Evolutionary conservation across 1,140 invertebrate species (phyloP), one percentile per base, ranked within the genome.

Genomic region (Idris sp.): DNA sequence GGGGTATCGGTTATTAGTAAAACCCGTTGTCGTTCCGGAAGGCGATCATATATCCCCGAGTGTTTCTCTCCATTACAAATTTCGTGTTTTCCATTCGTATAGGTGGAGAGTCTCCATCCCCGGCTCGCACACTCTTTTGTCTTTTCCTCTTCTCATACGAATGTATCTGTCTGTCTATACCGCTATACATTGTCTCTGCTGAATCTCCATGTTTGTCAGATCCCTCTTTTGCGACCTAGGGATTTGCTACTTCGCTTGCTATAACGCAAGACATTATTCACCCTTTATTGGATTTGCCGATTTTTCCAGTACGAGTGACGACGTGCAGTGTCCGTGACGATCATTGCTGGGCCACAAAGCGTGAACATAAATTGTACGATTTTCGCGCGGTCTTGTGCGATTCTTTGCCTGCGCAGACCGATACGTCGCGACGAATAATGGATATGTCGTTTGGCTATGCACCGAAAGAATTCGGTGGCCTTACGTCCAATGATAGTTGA

Each of bases 1-100:
- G 78, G 84, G 81, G 79, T 86, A 86, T 85, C 79, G 83, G 84
- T 85, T 86, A 85, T 86, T 86, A 85, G 84, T 86, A 84, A 85
- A 85, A 85, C 81, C 81, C 82, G 79, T 83, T 79, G 81, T 51
- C 78, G 78, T 76, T 81, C 80, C 84, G 83, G 84, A 85, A 85
- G 84, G 79, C 81, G 78, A 73, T 79, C 82, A 77, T 83, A 86
- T 86, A 86, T 84, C 64, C 80, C 74, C 77, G 77, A 71, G 78
- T 78, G 81, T 81, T 83, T 81, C 82, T 84, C 83, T 81, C 82
- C 79, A 82, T 83, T 84, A 84, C 84, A 79, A 84, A 84, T 85
- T 82, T 84, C 79, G 46, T 71, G 75, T 83, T 84, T 84, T 81
- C 78, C 76, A 69, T 59, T 48, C 75, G 41, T 43, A 72, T 58